Evolutionary conservation across 2,888 invertebrate genomes (phyloP), one percentile per base, ranked within the genome.

Genomic region (Drosophila siamana): DNA sequence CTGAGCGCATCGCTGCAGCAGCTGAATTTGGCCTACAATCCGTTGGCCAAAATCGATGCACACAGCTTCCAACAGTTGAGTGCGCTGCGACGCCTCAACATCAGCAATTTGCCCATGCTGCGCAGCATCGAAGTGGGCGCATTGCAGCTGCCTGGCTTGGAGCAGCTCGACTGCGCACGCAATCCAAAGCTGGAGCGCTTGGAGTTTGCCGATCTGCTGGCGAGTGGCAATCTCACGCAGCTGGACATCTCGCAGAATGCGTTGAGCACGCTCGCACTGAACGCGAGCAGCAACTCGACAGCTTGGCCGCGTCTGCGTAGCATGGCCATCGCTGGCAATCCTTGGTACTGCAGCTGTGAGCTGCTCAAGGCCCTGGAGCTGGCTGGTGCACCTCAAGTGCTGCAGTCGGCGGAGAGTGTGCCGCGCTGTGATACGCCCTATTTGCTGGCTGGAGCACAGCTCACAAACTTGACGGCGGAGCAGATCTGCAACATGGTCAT

Each of bases 191-290:
- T 94, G 59, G 91, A 91, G 65, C 92, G 93, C 61, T 94, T 95
- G 64, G 94, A 95, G 80, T 93, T 94, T 72, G 93, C 93, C 56
- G 94, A 95, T 41, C 64, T 92, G 13, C 56, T 78, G 33, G 64
- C 60, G 5, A 85, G 90, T 13, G 68, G 62, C 3, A 89, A 91
- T 63, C 75, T 92, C 8, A 89, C 90, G 4, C 77, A 95, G 94
- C 90, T 95, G 38, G 94, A 95, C 79, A 89, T 95, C 46, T 94
- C 95, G 74, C 93, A 94, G 80, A 95, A 95, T 88, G 93, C 93
- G 19, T 89, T 95, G 41, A 93, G 92, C 78, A 93, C 93, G 57
- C 89, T 92, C 11, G 62, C 65, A 0, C 46, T 90, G 0, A 72
- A 80, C n/a, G 68, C 64, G 50, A 70, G 70, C 46, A 55, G 33